phyloP scores from a whole-genome alignment of 1,140 invertebrate genomes.

The Drosophila sturtevanti region DNA sequence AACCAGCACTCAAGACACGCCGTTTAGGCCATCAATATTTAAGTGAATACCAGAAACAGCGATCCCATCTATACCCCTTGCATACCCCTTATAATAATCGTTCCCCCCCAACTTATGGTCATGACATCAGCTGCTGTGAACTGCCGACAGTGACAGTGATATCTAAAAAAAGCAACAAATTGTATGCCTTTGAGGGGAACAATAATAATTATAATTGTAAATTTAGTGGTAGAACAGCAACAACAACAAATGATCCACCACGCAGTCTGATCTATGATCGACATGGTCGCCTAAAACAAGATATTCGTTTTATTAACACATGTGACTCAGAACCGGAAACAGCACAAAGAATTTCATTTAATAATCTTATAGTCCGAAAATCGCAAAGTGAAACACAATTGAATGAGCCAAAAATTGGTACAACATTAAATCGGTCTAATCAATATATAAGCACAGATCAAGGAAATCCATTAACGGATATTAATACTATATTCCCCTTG shows the following conservation, averaged over 20 bases:
- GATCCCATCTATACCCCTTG: conserved; percentile 6
- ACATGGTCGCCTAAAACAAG: conserved; percentile 61
- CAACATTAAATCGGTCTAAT: conserved; percentile 12
- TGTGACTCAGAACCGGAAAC: conserved; percentile 37
- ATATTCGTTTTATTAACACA: conserved; percentile 11
- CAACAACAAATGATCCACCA: conserved; percentile 21
- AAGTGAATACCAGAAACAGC: neutral
- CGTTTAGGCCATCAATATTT: conserved; percentile 25
- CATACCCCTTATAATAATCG: conserved; percentile 10
- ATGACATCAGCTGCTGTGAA: conserved; percentile 41
- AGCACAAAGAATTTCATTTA: conserved; percentile 1
- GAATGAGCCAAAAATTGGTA: neutral
- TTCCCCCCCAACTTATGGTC: neutral
- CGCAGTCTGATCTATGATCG: conserved; percentile 66
- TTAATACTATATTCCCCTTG: conserved; percentile 14
- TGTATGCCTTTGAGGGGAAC: conserved; percentile 39
- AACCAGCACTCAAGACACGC: conserved; percentile 59
- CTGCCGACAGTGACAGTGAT: conserved; percentile 16
- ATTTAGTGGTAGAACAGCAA: conserved; percentile 25
- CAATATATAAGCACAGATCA: neutral
- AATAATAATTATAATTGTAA: conserved; percentile 68
- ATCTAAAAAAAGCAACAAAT: conserved; percentile 40
- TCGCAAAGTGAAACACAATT: conserved; percentile 45
- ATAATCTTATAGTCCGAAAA: conserved; percentile 25
- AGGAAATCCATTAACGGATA: neutral